Evolutionary conservation across 2,797 vertebrate genomes (phyloP).

Genomic region (Ambastaia sidthimunki): DNA sequence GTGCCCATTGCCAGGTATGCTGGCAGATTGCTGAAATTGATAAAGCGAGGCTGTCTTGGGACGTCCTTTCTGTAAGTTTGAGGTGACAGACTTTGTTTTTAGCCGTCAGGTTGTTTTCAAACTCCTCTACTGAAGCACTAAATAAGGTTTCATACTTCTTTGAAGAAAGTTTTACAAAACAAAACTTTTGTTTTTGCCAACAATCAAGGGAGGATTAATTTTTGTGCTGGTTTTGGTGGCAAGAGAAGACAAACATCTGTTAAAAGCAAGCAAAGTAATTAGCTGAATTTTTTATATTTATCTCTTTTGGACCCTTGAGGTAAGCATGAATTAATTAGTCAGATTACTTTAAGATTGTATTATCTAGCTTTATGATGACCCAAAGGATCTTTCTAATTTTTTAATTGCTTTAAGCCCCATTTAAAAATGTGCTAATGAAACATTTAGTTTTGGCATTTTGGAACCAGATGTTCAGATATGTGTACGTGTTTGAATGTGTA

Average conservation of each 20-base stretch:
- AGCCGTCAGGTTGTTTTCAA: constrained; percentile 37
- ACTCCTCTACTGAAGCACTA: constrained; percentile 20
- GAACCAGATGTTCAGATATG: constrained; percentile 10
- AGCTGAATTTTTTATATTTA: constrained; percentile 15
- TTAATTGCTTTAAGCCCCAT: not conserved
- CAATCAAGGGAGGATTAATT: not conserved
- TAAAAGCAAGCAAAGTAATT: not conserved
- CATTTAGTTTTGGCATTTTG: not conserved
- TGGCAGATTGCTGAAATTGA: constrained; percentile 32
- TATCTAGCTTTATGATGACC: not conserved
- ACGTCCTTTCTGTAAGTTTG: constrained; percentile 30
- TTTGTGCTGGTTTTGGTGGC: not conserved
- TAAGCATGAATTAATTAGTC: constrained; percentile 14
- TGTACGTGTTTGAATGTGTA: constrained; percentile 27
- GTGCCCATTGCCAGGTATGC: constrained; percentile 21
- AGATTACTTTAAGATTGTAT: constrained; percentile 10
- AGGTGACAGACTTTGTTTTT: constrained; percentile 33
- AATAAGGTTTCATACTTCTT: constrained; percentile 22
- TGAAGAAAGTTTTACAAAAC: constrained; percentile 5
- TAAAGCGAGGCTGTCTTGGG: constrained; percentile 24
- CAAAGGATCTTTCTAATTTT: not conserved
- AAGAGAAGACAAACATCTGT: not conserved
- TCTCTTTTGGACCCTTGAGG: not conserved
- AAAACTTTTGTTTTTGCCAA: not conserved
- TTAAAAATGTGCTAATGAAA: constrained; percentile 8